Evolutionary conservation across 2,113 vertebrate species (phyloP), one percentile per base, ranked within the genome.

Genomic region (Chroicocephalus ridibundus): DNA sequence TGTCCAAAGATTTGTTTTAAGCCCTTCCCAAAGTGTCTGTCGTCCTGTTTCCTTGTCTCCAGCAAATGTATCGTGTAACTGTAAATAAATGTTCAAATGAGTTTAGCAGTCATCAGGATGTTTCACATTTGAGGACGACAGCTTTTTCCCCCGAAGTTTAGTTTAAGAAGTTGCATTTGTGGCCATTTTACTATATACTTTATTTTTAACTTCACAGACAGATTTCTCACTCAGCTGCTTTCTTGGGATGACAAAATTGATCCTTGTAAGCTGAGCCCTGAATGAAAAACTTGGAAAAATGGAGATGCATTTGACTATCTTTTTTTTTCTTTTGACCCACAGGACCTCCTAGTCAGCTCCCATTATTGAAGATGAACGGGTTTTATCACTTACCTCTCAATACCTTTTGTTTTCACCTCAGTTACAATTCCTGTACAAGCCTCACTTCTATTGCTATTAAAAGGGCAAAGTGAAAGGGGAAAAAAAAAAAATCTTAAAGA

Each of bases 1-100:
- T 78, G 87, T 79, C 93, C 76, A 84, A 81, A 69, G 80, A 94
- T 96, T 96, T 95, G 65, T 65, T 94, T 89, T 94, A 97, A 93
- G 57, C 64, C 57, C 29, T 94, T 92, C 82, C 62, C 61, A 24
- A 93, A 90, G 57, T 86, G 64, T 93, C 71, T 83, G 60, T 87
- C 88, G 82, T 62, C 47, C 57, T 0, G 0, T 68, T 88, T 91
- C 57, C 78, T 83, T 77, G 42, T 75, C n/a, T 91, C 52, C 62
- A 93, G 70, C 52, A 94, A 90, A 91, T 10, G 49, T 52, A 89
- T 92, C 86, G 57, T 29, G 36, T 90, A 93, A 91, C 75, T 62
- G 84, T 79, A 93, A 94, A 95, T 86, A 93, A 91, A 93, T 5
- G 10, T 71, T 90, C 66, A 83, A 90, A 94, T 5, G 2, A 93